phyloP scores from a whole-genome alignment of 2,888 invertebrate species.

The Spialia ferax region DNA sequence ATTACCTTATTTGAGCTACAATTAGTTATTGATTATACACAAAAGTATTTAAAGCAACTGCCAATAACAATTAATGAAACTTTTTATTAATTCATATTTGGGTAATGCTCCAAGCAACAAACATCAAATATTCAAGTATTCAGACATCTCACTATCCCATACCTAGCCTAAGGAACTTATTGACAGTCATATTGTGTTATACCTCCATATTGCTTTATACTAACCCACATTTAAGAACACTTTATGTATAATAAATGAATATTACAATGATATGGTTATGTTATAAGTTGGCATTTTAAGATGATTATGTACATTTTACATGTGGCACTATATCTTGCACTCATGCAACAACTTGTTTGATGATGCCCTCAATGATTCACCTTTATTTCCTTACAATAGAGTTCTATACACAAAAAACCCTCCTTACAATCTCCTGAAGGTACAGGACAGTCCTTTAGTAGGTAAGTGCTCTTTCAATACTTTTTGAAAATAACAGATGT shows the following conservation, averaged over 20 bases:
- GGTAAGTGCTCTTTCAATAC: too few relatives aligned
- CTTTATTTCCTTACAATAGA: neutral
- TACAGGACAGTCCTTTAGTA: too few relatives aligned
- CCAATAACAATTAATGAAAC: too few relatives aligned
- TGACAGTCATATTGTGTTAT: slow-evolving; percentile 6
- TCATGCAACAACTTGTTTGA: neutral
- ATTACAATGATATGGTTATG: slow-evolving; percentile 28
- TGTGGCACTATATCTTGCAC: neutral
- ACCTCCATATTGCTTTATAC: slow-evolving; percentile 24
- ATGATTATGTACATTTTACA: neutral
- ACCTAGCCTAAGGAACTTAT: slow-evolving; percentile 14
- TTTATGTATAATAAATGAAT: neutral
- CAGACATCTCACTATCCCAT: neutral
- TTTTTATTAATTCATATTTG: too few relatives aligned
- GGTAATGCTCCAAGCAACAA: neutral
- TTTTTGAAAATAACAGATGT: too few relatives aligned
- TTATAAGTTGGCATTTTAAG: slow-evolving; percentile 16
- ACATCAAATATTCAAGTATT: neutral
- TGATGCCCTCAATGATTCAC: neutral
- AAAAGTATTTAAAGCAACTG: too few relatives aligned
- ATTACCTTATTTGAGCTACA: too few relatives aligned
- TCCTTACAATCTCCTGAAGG: too few relatives aligned
- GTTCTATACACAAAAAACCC: neutral
- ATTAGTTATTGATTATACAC: too few relatives aligned
- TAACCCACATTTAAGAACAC: slow-evolving; percentile 14